Conservation (phyloP, 2,113 vertebrate species). For the Cyanoderma ruficeps region DNA sequence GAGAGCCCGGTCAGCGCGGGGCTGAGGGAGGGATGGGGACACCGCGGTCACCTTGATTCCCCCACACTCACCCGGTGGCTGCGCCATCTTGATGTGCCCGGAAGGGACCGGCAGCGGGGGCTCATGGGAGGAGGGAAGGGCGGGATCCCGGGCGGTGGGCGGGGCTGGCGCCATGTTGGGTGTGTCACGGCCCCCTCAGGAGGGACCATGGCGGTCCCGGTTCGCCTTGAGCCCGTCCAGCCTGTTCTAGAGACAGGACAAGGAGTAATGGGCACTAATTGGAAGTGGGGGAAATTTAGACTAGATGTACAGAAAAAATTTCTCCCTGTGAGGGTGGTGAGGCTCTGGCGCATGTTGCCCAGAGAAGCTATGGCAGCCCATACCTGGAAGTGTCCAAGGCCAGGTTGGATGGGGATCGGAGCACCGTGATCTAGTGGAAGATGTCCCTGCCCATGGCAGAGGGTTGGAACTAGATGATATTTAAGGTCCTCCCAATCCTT, state of each 20-base stretch:
- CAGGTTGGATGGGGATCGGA: accelerated
- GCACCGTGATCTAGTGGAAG: not conserved
- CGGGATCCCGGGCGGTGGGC: not conserved
- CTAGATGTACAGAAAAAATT: too few species aligned
- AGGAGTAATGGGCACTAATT: too few species aligned
- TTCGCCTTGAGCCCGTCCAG: accelerated
- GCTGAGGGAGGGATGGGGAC: accelerated
- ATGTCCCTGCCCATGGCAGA: not conserved
- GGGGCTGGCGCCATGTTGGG: not conserved
- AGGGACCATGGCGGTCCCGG: accelerated
- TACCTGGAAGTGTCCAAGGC: not conserved
- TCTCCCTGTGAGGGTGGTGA: not conserved
- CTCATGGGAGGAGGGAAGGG: not conserved
- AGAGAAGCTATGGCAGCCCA: not conserved
- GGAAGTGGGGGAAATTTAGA: not conserved
- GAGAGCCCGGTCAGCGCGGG: not conserved
- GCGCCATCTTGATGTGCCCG: slow-evolving; percentile 32
- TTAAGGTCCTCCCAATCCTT: not conserved
- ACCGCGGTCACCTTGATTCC: slow-evolving; percentile 5
- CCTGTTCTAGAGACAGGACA: not conserved
- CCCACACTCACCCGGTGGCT: slow-evolving; percentile 16
- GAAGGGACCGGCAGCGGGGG: not conserved
- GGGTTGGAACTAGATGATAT: not conserved
- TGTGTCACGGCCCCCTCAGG: not conserved
- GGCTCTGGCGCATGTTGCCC: accelerated